These are phyloP conservation scores for Etheostoma perlongum DNA, from an alignment of 2,797 vertebrate species.

Conservation along the genomic window DNA sequence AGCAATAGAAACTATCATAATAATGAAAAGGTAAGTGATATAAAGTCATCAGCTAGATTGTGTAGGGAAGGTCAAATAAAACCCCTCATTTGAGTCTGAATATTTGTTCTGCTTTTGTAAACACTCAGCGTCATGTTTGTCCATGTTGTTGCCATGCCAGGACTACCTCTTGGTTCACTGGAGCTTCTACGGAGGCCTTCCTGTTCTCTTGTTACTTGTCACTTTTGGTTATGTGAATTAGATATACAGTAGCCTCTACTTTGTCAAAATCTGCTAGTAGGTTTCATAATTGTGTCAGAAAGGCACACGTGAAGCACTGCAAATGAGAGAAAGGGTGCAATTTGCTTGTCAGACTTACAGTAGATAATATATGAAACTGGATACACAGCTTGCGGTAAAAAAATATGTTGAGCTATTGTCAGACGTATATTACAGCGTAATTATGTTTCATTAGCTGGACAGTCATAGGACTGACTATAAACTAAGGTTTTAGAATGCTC, in stretches of 20 bases:
- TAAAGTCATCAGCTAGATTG: slow-evolving; percentile 15
- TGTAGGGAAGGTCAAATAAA: slow-evolving; percentile 36
- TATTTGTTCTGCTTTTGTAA: slow-evolving; percentile 73
- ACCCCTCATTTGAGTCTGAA: slow-evolving; percentile 56
- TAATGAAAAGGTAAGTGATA: slow-evolving; percentile 9
- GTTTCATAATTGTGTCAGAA: slow-evolving; percentile 29
- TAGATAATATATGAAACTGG: slow-evolving; percentile 30
- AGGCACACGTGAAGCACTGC: slow-evolving; percentile 10
- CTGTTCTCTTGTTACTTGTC: slow-evolving; percentile 41
- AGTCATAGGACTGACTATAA: not conserved
- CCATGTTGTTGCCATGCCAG: slow-evolving; percentile 57
- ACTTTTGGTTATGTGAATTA: slow-evolving; percentile 36
- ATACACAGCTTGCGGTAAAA: slow-evolving; percentile 2
- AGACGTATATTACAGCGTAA: not conserved
- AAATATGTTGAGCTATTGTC: not conserved
- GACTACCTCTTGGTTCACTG: slow-evolving; percentile 48
- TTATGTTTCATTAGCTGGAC: slow-evolving; percentile 9
- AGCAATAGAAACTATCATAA: not conserved
- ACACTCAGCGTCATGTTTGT: slow-evolving; percentile 59
- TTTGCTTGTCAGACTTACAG: slow-evolving; percentile 14
- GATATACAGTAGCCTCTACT: slow-evolving; percentile 25
- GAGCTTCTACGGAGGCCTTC: slow-evolving; percentile 46
- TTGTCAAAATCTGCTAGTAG: slow-evolving; percentile 9
- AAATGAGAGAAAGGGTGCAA: slow-evolving; percentile 5
- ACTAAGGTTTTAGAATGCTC: not conserved